Evolutionary conservation across 1,140 invertebrate genomes (phyloP), one percentile per base, ranked within the genome.

Genomic region (Tetranychus cinnabarinus): DNA sequence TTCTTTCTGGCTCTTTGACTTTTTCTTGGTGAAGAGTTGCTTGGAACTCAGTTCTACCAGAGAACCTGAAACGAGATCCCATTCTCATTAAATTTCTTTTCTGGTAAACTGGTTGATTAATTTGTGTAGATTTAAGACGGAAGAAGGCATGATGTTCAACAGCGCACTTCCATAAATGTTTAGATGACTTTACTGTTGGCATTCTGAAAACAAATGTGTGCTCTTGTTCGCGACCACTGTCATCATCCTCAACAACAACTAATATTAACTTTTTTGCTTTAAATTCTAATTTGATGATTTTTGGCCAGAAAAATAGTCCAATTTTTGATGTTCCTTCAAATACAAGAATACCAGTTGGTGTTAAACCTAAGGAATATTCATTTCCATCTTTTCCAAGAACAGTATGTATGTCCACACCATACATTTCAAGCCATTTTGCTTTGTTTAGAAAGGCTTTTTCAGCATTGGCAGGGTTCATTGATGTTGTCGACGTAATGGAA

Each of bases 111-210:
- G 64, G 67, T 5, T 67, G 67, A 55, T 69, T 69, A 2, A 70
- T 68, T 1, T 72, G 70, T 12, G 70, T 70, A 46, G 66, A 60
- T 61, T 72, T 74, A 52, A 96, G 76, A 58, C 92, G 80, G 77
- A 97, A 99, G 78, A 99, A 99, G 3, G 87, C 86, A 74, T 97
- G 92, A 72, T 97, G 91, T 69, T 99, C 95, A 35, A 95, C 82
- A 69, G 91, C 95, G 75, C 93, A 97, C 69, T 93, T 90, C 90
- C 92, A 97, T 58, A 98, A 76, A 75, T 98, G 93, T 70, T 96
- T 92, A 72, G 90, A 97, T 0, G 91, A 91, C 56, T 88, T 77
- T 60, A 76, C 55, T 33, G 64, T 65, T 47, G 60, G 59, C 60
- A 64, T 50, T 4, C 84, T 76, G 71, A 88, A 88, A 1, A 88